phyloP scores from a whole-genome alignment of 2,113 vertebrate species.

The Microcebus griseorufus region DNA sequence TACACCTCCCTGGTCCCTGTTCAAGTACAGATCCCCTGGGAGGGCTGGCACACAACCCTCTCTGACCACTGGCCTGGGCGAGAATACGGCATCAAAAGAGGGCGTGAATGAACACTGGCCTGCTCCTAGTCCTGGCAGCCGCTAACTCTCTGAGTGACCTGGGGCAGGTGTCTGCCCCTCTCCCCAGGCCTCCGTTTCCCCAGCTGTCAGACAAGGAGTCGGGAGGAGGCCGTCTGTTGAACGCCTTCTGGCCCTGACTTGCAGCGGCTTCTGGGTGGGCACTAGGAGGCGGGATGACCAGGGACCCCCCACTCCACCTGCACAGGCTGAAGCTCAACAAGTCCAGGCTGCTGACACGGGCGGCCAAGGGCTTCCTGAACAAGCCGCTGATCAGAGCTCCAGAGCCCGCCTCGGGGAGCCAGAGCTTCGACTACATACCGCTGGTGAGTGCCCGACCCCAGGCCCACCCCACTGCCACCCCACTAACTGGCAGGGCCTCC shows the following conservation, averaged over 20 bases:
- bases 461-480: rapidly evolving
- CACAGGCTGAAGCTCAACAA: slow-evolving; percentile 91
- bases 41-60: background rate
- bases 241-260: background rate
- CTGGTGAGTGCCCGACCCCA: slow-evolving; percentile 87
- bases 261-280: background rate
- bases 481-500: background rate
- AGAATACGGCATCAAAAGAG: background rate
- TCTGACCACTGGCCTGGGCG: background rate
- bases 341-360: slow-evolving; percentile 91
- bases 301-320: background rate
- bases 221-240: background rate
- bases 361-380: slow-evolving; percentile 93
- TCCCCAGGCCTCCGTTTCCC: background rate
- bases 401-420: slow-evolving; percentile 81
- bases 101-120: background rate
- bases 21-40: background rate
- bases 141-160: background rate
- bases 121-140: too few species aligned
- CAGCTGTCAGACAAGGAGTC: background rate
- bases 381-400: slow-evolving; percentile 82
- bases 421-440: slow-evolving; percentile 93
- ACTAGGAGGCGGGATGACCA: background rate
- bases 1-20: background rate
- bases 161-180: background rate